These are phyloP conservation scores for Monochamus alternatus DNA, from an alignment of 2,888 invertebrate species.

Conservation along the genomic window DNA sequence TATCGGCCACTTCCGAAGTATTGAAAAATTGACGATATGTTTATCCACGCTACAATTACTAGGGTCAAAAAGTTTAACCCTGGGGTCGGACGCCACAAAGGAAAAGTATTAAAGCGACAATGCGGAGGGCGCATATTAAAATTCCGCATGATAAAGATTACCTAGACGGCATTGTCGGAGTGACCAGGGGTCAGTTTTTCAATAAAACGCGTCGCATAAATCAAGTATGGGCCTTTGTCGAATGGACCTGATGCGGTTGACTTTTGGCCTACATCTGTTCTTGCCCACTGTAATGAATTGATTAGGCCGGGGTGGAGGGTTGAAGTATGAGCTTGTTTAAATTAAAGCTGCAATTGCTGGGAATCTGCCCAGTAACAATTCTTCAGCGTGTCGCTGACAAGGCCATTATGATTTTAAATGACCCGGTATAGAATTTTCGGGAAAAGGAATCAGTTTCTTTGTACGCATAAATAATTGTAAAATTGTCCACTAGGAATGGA, in stretches of 20 bases:
- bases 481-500: no score
- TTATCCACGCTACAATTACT: slow-evolving; percentile 70
- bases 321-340: slow-evolving; percentile 26
- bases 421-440: neutral
- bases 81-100: slow-evolving; percentile 64
- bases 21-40: slow-evolving; percentile 70
- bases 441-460: neutral
- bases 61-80: slow-evolving; percentile 71
- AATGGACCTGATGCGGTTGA: slow-evolving; percentile 62
- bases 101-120: slow-evolving; percentile 60
- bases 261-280: slow-evolving; percentile 71
- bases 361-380: slow-evolving; percentile 12
- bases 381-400: slow-evolving; percentile 1
- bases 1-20: slow-evolving; percentile 51
- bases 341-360: slow-evolving; percentile 23
- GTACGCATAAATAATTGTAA: neutral
- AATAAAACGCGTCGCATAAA: slow-evolving; percentile 68
- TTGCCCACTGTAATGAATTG: slow-evolving; percentile 63
- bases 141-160: slow-evolving; percentile 67
- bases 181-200: slow-evolving; percentile 61
- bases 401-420: slow-evolving; percentile 6
- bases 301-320: slow-evolving; percentile 39
- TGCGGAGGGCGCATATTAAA: slow-evolving; percentile 63
- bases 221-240: slow-evolving; percentile 68
- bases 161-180: slow-evolving; percentile 59